phyloP scores from a whole-genome alignment of 35 echinoderm and acorn worm genomes.

The Heliocidaris erythrogramma region DNA sequence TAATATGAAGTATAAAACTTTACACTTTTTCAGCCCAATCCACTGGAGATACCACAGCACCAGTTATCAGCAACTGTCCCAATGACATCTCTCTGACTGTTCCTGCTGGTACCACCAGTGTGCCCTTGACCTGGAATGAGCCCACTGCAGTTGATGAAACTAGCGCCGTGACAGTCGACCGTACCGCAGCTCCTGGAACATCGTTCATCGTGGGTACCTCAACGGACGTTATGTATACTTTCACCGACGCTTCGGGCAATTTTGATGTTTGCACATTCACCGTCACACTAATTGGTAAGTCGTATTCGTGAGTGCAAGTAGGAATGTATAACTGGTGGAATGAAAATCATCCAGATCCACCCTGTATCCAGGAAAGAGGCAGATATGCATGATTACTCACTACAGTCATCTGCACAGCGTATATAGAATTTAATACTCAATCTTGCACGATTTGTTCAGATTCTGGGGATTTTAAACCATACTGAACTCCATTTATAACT shows the following conservation, averaged over 20 bases:
- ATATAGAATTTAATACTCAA: neutral
- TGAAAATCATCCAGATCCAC: too few species aligned
- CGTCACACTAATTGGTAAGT: slow-evolving; percentile 49
- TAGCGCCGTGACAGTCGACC: slow-evolving; percentile 42
- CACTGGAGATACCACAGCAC: slow-evolving; percentile 40
- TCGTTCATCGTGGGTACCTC: slow-evolving; percentile 60
- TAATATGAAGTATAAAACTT: neutral
- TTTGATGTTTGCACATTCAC: slow-evolving; percentile 54
- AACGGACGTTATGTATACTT: slow-evolving; percentile 61
- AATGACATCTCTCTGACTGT: slow-evolving; percentile 28
- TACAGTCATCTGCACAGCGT: neutral
- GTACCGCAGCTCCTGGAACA: slow-evolving; percentile 50
- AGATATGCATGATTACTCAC: too few species aligned
- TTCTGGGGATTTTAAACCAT: neutral
- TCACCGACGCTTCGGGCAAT: slow-evolving; percentile 60
- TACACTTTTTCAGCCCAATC: neutral
- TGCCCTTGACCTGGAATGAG: slow-evolving; percentile 53
- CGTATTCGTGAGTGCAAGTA: neutral
- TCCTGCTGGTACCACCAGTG: neutral
- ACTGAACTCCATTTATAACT: neutral
- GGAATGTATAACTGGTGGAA: neutral
- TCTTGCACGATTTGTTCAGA: neutral
- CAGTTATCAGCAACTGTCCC: slow-evolving; percentile 54
- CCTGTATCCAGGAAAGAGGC: too few species aligned
- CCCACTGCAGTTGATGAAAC: slow-evolving; percentile 78